Evolutionary conservation across 2,888 invertebrate species (phyloP).

Genomic region (Phengaris alcon): DNA sequence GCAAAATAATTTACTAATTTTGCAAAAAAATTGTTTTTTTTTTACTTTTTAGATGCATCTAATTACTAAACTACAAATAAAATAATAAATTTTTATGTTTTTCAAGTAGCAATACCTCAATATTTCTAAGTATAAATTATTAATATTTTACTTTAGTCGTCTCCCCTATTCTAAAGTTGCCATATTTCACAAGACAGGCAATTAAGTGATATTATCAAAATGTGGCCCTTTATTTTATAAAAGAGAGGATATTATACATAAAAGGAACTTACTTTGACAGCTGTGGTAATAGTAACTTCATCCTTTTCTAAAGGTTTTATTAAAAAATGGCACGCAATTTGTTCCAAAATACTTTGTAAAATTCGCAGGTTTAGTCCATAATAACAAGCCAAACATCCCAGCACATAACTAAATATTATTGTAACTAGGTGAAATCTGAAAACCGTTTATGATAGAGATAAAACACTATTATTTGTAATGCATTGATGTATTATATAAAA

Average conservation of each 20-base stretch:
- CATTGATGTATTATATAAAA: not conserved
- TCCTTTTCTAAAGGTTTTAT: conserved; percentile 47
- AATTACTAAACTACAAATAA: too few species aligned
- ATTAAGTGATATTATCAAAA: not conserved
- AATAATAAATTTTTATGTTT: too few species aligned
- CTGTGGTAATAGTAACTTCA: conserved; percentile 40
- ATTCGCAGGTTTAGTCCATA: conserved; percentile 61
- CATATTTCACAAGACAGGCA: not conserved
- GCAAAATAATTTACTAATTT: too few species aligned
- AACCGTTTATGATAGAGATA: conserved; percentile 39
- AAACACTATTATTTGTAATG: conserved; percentile 36
- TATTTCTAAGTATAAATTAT: too few species aligned
- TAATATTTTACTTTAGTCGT: too few species aligned
- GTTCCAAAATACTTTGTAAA: conserved; percentile 58
- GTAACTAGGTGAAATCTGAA: conserved; percentile 72
- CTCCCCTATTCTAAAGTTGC: not conserved
- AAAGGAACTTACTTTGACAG: conserved; percentile 52
- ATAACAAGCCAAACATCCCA: conserved; percentile 76
- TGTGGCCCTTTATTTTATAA: not conserved
- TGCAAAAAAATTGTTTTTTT: too few species aligned
- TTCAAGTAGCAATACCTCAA: too few species aligned
- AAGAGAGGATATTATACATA: not conserved
- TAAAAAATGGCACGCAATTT: conserved; percentile 64
- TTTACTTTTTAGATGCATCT: too few species aligned
- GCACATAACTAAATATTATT: conserved; percentile 67